Conservation (phyloP, 2,797 vertebrate species). For the Tamandua tetradactyla region DNA sequence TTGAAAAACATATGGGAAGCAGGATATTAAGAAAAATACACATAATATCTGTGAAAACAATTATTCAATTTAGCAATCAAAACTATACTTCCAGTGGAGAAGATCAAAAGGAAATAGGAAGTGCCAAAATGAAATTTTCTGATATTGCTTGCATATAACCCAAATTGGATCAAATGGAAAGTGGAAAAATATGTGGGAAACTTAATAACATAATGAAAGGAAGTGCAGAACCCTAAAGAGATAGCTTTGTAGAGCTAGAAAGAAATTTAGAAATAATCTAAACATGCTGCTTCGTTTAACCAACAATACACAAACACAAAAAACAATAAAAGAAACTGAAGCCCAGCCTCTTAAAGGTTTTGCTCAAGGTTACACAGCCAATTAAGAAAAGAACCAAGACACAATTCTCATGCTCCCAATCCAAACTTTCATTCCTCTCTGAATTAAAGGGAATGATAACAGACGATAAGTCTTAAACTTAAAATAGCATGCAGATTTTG, state of each 20-base stretch:
- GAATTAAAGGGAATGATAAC: not conserved
- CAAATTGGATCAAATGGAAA: constrained; percentile 44
- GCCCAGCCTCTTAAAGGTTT: not conserved
- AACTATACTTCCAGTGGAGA: constrained; percentile 31
- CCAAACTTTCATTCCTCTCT: not conserved
- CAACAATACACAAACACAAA: no score
- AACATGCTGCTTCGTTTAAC: not conserved
- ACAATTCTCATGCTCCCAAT: not conserved
- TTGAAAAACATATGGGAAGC: constrained; percentile 58
- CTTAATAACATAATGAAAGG: constrained; percentile 2
- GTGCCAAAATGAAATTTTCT: constrained; percentile 44
- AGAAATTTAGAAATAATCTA: not conserved
- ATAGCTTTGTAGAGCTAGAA: not conserved
- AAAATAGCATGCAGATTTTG: not conserved
- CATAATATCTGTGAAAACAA: constrained; percentile 43
- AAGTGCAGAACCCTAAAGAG: not conserved
- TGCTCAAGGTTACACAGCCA: not conserved
- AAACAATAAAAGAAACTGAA: not conserved
- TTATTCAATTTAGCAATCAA: constrained; percentile 61
- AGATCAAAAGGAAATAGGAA: constrained; percentile 51
- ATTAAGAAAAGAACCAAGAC: not conserved
- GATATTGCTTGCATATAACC: not conserved
- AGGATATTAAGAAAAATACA: constrained; percentile 61
- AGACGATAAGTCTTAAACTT: not conserved
- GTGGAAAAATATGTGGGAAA: constrained; percentile 52